Conservation (phyloP, 2,888 invertebrate genomes). For the Calameuta filiformis region DNA sequence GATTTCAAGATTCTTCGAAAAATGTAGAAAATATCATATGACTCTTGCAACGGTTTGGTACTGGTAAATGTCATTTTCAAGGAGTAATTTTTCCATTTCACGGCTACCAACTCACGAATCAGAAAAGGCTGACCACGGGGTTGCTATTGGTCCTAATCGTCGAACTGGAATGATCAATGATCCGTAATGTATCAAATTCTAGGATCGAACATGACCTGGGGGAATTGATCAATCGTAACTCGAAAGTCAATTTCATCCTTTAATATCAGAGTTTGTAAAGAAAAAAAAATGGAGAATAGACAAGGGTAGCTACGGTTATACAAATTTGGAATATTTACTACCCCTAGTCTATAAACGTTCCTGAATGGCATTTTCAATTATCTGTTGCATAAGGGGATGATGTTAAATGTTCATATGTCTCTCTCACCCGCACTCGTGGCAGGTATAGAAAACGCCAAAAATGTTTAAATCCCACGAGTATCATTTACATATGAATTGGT, state of each 20-base stretch:
- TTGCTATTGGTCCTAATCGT: constrained; percentile 25
- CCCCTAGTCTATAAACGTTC: background rate
- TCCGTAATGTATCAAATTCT: constrained; percentile 29
- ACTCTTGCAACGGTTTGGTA: background rate
- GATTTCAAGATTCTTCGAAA: background rate
- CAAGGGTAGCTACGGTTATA: background rate
- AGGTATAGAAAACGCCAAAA: background rate
- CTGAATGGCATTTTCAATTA: background rate
- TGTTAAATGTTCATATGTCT: background rate
- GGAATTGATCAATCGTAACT: background rate
- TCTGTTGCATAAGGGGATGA: background rate
- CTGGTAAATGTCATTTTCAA: background rate
- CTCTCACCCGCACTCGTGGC: background rate
- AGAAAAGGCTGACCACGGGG: background rate
- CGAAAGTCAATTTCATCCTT: background rate
- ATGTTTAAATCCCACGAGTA: background rate
- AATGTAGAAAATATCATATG: background rate
- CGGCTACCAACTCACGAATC: background rate
- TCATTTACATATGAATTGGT: background rate
- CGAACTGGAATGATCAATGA: constrained; percentile 45
- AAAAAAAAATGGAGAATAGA: background rate
- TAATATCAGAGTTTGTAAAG: background rate
- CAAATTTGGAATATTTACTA: background rate
- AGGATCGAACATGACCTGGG: background rate
- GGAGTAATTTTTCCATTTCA: background rate